phyloP scores from a whole-genome alignment of 1,140 invertebrate species.

The Rhyzopertha dominica region DNA sequence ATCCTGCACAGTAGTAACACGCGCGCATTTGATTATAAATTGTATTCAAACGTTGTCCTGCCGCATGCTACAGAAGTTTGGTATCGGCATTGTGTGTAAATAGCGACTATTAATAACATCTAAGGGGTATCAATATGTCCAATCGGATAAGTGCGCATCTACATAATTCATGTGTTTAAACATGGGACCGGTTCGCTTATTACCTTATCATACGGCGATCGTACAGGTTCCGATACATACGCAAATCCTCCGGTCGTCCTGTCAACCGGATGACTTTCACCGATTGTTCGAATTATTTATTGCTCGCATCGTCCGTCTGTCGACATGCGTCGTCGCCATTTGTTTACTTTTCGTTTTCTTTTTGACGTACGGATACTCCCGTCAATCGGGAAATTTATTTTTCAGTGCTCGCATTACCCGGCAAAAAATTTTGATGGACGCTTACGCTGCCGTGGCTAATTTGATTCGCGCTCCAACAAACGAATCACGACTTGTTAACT shows the following conservation, averaged over 20 bases:
- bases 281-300: conserved; percentile 13
- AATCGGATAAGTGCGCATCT: conserved; percentile 45
- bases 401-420: no score
- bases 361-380: conserved; percentile 1
- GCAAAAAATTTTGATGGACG: no score
- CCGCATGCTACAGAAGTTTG: conserved; percentile 29
- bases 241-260: conserved; percentile 12
- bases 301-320: conserved; percentile 13
- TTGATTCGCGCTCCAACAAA: no score
- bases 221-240: conserved; percentile 9
- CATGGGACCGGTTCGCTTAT: conserved; percentile 41
- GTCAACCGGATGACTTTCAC: conserved; percentile 12
- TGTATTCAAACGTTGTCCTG: conserved; percentile 39
- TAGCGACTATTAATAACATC: conserved; percentile 45
- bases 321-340: conserved; percentile 4
- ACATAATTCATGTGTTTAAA: conserved; percentile 47
- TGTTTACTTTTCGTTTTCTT: conserved; percentile 4
- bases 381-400: neutral
- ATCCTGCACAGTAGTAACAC: no score
- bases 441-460: no score
- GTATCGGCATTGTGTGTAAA: conserved; percentile 45
- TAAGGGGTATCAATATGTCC: conserved; percentile 45
- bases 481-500: no score
- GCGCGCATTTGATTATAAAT: conserved; percentile 41
- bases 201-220: conserved; percentile 43